Evolutionary conservation across 1,140 invertebrate species (phyloP).

Genomic region (Episyrphus balteatus): DNA sequence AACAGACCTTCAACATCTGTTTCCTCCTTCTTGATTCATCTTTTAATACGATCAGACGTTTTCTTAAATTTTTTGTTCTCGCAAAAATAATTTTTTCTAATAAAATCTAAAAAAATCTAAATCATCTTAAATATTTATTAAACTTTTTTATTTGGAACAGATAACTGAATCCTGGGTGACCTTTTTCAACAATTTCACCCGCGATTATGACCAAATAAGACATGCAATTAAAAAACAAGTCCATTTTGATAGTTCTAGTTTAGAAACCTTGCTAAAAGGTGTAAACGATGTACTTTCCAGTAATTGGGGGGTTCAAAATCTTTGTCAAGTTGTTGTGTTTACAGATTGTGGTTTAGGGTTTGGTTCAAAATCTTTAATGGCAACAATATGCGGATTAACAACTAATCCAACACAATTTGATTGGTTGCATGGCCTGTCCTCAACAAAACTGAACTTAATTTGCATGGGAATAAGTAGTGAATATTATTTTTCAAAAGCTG

Average conservation of each 20-base stretch:
- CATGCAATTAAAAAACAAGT: slow-evolving; percentile 33
- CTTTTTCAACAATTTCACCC: slow-evolving; percentile 49
- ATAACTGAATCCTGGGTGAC: slow-evolving; percentile 79
- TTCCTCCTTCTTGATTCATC: no score
- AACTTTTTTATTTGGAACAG: no score
- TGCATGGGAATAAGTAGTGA: slow-evolving; percentile 48
- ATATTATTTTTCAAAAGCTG: slow-evolving; percentile 35
- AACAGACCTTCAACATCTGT: no score
- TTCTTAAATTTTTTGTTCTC: no score
- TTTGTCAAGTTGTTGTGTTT: slow-evolving; percentile 26
- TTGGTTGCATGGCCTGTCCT: slow-evolving; percentile 64
- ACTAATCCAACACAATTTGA: slow-evolving; percentile 32
- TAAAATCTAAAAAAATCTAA: no score
- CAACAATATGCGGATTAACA: slow-evolving; percentile 14
- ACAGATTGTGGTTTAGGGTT: slow-evolving; percentile 33
- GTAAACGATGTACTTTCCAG: slow-evolving; percentile 19
- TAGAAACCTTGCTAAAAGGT: slow-evolving; percentile 23
- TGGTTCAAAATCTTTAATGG: slow-evolving; percentile 21
- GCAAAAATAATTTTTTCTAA: no score
- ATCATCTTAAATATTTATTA: no score
- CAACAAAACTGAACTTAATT: slow-evolving; percentile 63
- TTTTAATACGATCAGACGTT: no score
- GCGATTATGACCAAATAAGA: slow-evolving; percentile 31
- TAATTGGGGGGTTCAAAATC: slow-evolving; percentile 29
- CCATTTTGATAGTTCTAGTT: slow-evolving; percentile 22